Evolutionary conservation across 1,140 invertebrate genomes (phyloP).

Genomic region (Campoletis sonorensis): DNA sequence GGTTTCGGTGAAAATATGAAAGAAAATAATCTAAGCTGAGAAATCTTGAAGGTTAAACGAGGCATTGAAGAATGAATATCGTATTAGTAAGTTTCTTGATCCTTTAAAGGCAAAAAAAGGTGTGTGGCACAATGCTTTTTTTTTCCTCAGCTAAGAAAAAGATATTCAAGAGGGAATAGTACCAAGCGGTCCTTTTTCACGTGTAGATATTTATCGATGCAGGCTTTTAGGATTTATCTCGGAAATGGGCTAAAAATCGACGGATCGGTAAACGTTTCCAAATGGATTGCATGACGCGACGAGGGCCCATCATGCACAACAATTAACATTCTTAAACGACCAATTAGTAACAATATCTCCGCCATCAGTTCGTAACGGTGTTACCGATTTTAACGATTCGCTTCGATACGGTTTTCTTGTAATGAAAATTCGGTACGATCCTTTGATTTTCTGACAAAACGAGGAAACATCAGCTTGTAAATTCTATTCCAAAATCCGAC

Average conservation of each 20-base stretch:
- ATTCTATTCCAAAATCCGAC: conserved; percentile 26
- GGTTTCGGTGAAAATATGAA: too few relatives aligned
- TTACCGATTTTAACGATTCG: neutral
- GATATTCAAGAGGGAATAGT: neutral
- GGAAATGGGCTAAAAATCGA: neutral
- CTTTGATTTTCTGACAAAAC: neutral
- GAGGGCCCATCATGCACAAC: neutral
- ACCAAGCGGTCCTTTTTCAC: neutral
- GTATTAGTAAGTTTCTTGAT: neutral
- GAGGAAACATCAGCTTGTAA: neutral
- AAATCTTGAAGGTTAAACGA: conserved; percentile 11
- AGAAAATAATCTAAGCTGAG: neutral
- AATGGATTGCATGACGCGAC: neutral
- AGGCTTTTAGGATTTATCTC: neutral
- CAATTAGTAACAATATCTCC: neutral
- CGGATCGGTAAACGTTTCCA: neutral
- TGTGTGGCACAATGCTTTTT: neutral
- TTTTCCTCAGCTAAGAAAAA: neutral
- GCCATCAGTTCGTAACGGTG: neutral
- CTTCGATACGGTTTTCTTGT: neutral
- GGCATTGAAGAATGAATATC: neutral
- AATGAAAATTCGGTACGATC: neutral
- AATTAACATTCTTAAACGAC: neutral
- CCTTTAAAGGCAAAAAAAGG: neutral
- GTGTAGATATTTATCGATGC: conserved; percentile 1